Percentiles rank a stretch among this genome's conserved stretches.
Evolutionary conservation across 2,888 invertebrate species (phyloP).

Genomic region (Athalia cordata): DNA sequence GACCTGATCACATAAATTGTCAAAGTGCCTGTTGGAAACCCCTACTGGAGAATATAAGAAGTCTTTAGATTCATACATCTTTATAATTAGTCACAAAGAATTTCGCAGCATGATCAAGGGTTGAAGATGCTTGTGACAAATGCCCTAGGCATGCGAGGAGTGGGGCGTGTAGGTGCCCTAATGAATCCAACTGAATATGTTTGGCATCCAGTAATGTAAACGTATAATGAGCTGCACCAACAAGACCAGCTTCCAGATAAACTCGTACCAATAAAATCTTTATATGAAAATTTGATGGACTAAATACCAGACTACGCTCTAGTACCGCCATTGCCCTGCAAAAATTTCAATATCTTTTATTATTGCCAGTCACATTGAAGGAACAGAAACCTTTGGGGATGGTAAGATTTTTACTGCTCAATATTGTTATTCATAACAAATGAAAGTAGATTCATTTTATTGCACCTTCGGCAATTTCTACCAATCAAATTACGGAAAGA

Average conservation of each 20-base stretch:
- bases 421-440: too few species aligned
- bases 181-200: slow-evolving; percentile 93
- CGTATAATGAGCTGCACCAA: slow-evolving; percentile 66
- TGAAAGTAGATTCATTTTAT: too few species aligned
- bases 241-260: slow-evolving; percentile 77
- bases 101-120: slow-evolving; percentile 85
- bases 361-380: slow-evolving; percentile 26
- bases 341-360: slow-evolving; percentile 44
- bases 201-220: slow-evolving; percentile 85
- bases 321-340: slow-evolving; percentile 67
- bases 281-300: slow-evolving; percentile 92
- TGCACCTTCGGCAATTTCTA: too few species aligned
- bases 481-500: too few species aligned
- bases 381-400: slow-evolving; percentile 17
- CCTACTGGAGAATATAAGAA: not conserved
- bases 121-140: slow-evolving; percentile 80
- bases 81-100: slow-evolving; percentile 93
- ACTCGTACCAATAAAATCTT: slow-evolving; percentile 89
- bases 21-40: not conserved
- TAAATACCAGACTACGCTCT: slow-evolving; percentile 72
- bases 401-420: not conserved
- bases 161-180: slow-evolving; percentile 89
- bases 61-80: slow-evolving; percentile 80
- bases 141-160: slow-evolving; percentile 85
- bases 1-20: not conserved